Conservation (phyloP, 1,140 invertebrate species). For the Sitodiplosis mosellana region DNA sequence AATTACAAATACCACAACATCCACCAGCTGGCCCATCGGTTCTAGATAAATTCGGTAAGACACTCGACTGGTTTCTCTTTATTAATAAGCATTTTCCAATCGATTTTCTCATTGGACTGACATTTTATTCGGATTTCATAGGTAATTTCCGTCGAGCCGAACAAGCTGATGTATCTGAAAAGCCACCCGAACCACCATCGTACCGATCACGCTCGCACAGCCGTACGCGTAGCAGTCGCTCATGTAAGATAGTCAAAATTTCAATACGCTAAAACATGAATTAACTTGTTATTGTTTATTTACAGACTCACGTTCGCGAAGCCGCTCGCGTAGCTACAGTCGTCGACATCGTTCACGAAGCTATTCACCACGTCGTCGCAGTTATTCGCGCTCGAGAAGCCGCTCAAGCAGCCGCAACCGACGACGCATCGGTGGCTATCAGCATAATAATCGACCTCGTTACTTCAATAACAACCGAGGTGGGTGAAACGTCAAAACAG, state of each 20-base stretch:
- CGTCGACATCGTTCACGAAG: not conserved
- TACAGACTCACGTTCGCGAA: not conserved
- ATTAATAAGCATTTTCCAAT: not conserved
- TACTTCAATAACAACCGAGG: not conserved
- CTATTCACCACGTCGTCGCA: not conserved
- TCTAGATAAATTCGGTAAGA: slow-evolving; percentile 1
- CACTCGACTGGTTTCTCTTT: not conserved
- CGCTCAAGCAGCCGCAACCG: not conserved
- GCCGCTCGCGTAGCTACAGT: not conserved
- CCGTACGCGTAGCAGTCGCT: not conserved
- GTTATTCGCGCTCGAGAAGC: not conserved
- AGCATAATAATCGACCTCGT: not conserved
- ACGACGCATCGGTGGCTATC: not conserved
- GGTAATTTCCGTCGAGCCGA: no score
- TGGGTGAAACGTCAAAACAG: not conserved
- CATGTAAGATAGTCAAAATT: not conserved
- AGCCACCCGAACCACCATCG: not conserved
- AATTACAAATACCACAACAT: not conserved
- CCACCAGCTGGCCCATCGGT: not conserved
- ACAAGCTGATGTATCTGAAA: not conserved
- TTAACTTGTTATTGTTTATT: not conserved
- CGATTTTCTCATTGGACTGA: not conserved
- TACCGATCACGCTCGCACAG: not conserved
- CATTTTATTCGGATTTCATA: not conserved
- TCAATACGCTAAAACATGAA: not conserved